Evolutionary conservation across 1,140 invertebrate genomes (phyloP).

Genomic region (Caenorhabditis tropicalis): DNA sequence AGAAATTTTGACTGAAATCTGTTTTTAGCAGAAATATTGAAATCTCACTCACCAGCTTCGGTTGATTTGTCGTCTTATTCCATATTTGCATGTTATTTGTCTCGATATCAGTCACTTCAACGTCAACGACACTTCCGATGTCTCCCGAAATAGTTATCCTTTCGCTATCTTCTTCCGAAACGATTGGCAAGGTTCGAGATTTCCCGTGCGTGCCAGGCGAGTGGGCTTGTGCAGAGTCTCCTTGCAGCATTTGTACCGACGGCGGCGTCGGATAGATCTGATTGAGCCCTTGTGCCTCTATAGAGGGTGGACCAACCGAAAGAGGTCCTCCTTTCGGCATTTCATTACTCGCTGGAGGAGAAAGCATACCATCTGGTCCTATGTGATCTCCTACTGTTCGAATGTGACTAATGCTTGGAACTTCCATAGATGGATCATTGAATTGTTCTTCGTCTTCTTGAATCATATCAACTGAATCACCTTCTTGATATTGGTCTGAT

Average conservation of each 20-base stretch:
- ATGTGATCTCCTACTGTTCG: not conserved
- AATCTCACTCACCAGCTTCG: not conserved
- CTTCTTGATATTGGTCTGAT: not conserved
- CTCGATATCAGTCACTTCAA: not conserved
- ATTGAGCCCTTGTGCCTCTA: constrained; percentile 46
- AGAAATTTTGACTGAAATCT: not conserved
- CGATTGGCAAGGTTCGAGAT: not conserved
- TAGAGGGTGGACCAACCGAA: constrained; percentile 30
- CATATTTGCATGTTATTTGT: not conserved
- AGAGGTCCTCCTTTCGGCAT: constrained; percentile 33
- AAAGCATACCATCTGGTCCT: constrained; percentile 25
- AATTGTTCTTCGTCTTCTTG: not conserved
- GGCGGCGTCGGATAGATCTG: constrained; percentile 55
- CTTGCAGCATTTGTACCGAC: constrained; percentile 41
- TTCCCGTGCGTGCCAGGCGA: not conserved
- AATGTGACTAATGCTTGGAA: not conserved
- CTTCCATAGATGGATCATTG: not conserved
- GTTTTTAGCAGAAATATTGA: not conserved
- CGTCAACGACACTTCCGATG: not conserved
- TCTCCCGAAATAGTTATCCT: not conserved
- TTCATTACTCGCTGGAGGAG: constrained; percentile 52
- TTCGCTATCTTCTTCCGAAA: not conserved
- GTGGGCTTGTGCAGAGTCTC: not conserved
- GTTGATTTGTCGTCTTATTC: not conserved
- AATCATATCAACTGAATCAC: not conserved